A percentile compares a stretch with the other conserved stretches of the same genome.
Conservation (phyloP, 2,113 vertebrate genomes). For the Pterocles orientalis region DNA sequence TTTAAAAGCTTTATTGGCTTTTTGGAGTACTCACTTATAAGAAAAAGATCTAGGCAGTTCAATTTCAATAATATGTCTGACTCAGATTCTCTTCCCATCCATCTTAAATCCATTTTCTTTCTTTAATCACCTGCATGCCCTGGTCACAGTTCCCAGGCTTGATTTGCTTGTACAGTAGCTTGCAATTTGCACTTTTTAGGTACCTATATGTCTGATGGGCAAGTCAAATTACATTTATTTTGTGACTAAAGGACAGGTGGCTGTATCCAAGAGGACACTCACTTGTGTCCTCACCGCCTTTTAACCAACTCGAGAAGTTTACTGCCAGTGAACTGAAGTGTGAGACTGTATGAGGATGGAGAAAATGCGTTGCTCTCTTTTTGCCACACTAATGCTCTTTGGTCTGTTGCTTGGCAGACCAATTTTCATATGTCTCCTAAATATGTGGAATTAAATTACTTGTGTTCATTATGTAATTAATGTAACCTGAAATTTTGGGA, state of each 20-base stretch:
- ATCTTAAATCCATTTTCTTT: slow-evolving; percentile 53
- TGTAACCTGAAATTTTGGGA: not conserved
- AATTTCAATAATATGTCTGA: slow-evolving; percentile 39
- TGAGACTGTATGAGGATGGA: not conserved
- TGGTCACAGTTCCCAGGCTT: not conserved
- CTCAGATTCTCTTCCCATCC: slow-evolving; percentile 32
- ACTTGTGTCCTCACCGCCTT: not conserved
- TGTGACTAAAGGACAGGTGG: not conserved
- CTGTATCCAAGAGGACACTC: not conserved
- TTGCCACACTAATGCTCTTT: not conserved
- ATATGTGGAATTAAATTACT: not conserved
- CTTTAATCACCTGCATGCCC: not conserved
- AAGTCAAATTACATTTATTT: not conserved
- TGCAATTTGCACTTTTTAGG: not conserved
- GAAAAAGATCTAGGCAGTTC: not conserved
- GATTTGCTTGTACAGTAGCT: not conserved
- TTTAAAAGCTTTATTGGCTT: slow-evolving; percentile 39
- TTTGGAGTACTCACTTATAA: not conserved
- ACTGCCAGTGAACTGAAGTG: not conserved
- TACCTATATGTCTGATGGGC: not conserved
- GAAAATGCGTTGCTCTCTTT: not conserved
- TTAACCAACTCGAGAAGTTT: not conserved
- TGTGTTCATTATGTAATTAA: not conserved
- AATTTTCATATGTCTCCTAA: not conserved
- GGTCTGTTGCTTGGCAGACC: not conserved